Conservation (phyloP, 2,888 invertebrate genomes). For the Brachylomia viminalis region DNA sequence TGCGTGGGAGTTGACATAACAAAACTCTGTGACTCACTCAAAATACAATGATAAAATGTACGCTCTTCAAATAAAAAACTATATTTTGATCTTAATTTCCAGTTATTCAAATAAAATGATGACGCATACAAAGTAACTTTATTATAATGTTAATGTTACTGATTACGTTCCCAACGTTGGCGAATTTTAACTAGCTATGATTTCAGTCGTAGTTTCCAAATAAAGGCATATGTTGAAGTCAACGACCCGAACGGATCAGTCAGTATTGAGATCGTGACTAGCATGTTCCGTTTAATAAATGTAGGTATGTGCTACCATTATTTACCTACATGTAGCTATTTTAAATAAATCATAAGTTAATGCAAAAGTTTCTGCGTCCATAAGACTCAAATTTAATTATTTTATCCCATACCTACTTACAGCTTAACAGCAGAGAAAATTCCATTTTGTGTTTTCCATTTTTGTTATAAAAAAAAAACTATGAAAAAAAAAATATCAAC, state of each 20-base stretch:
- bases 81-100: not conserved
- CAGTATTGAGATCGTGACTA: slow-evolving; percentile 63
- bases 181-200: slow-evolving; percentile 13
- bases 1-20: slow-evolving; percentile 75
- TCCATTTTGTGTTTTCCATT: not conserved
- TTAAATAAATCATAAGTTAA: not conserved
- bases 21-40: slow-evolving; percentile 62
- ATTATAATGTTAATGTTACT: slow-evolving; percentile 2
- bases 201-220: slow-evolving; percentile 48
- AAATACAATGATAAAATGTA: slow-evolving; percentile 40
- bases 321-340: slow-evolving; percentile 15
- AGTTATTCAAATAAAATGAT: slow-evolving; percentile 26
- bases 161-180: slow-evolving; percentile 10
- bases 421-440: not conserved
- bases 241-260: slow-evolving; percentile 67
- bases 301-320: slow-evolving; percentile 32
- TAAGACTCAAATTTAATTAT: not conserved
- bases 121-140: slow-evolving; percentile 12
- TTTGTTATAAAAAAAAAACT: not conserved
- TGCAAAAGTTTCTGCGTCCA: not conserved
- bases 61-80: slow-evolving; percentile 12
- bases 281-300: slow-evolving; percentile 54
- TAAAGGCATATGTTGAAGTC: slow-evolving; percentile 65
- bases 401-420: not conserved
- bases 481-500: not conserved